phyloP scores from a whole-genome alignment of 1,140 invertebrate genomes.

The Triops longicaudatus region DNA sequence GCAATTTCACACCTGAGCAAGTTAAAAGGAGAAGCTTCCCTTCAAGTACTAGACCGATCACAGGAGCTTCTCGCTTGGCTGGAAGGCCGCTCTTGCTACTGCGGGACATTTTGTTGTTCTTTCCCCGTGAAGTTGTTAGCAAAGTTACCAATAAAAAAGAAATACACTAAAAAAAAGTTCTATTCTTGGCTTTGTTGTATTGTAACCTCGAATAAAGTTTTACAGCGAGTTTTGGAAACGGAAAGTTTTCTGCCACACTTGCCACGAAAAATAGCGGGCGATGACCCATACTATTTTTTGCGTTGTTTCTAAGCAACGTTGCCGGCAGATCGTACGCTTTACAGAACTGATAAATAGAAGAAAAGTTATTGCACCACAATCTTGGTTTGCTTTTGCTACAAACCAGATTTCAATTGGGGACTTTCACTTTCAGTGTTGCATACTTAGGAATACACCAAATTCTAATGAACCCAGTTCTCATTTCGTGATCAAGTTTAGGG shows the following conservation, averaged over 20 bases:
- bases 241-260: background rate
- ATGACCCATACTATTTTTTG: background rate
- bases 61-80: background rate
- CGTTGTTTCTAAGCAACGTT: background rate
- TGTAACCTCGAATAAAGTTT: background rate
- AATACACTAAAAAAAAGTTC: background rate
- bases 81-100: background rate
- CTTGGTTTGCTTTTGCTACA: background rate
- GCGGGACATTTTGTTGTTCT: background rate
- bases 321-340: background rate
- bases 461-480: conserved; percentile 11
- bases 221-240: background rate
- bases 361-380: background rate
- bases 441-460: background rate
- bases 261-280: background rate
- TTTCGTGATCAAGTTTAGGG: background rate
- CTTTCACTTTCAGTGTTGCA: background rate
- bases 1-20: conserved; percentile 7
- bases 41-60: background rate
- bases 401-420: background rate
- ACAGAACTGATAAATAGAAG: background rate
- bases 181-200: background rate
- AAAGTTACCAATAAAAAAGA: background rate
- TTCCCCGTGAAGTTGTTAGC: background rate
- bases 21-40: conserved; percentile 1